phyloP scores from a whole-genome alignment of 2,888 invertebrate species.

The Plagodis dolabraria region DNA sequence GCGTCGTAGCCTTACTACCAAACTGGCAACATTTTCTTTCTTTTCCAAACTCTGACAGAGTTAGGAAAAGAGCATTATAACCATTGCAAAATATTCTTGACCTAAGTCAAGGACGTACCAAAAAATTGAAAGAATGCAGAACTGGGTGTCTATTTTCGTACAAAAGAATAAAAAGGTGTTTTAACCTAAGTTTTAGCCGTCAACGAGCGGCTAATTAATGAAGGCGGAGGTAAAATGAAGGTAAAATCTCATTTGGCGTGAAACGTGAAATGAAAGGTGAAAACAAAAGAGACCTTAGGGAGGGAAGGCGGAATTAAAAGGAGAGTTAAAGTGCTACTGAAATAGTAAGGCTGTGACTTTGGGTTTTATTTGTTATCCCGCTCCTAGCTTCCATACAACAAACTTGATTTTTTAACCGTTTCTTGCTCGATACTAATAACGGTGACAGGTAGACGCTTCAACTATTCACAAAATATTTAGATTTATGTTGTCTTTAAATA shows the following conservation, averaged over 20 bases:
- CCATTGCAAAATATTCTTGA: too few relatives aligned
- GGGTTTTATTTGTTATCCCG: too few relatives aligned
- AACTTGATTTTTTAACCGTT: too few relatives aligned
- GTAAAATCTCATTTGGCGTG: conserved; percentile 25
- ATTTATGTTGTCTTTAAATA: too few relatives aligned
- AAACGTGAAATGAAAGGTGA: conserved; percentile 26
- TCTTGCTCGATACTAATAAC: too few relatives aligned
- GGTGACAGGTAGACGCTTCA: too few relatives aligned
- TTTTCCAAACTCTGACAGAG: too few relatives aligned
- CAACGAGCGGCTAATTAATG: conserved; percentile 24
- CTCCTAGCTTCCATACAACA: too few relatives aligned
- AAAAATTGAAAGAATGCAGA: neutral
- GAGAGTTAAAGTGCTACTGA: neutral
- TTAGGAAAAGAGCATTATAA: too few relatives aligned
- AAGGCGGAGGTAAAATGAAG: conserved; percentile 13
- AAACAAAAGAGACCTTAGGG: conserved; percentile 14
- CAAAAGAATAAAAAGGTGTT: conserved; percentile 12
- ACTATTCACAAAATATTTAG: too few relatives aligned
- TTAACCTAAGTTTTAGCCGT: conserved; percentile 8
- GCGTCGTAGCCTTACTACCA: too few relatives aligned
- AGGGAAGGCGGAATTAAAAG: conserved; percentile 11
- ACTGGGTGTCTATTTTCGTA: conserved; percentile 7
- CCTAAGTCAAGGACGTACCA: neutral
- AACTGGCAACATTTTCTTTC: too few relatives aligned
- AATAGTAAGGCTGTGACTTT: neutral